Evolutionary conservation across 2,113 vertebrate species (phyloP).

Genomic region (Heloderma charlesbogerti): DNA sequence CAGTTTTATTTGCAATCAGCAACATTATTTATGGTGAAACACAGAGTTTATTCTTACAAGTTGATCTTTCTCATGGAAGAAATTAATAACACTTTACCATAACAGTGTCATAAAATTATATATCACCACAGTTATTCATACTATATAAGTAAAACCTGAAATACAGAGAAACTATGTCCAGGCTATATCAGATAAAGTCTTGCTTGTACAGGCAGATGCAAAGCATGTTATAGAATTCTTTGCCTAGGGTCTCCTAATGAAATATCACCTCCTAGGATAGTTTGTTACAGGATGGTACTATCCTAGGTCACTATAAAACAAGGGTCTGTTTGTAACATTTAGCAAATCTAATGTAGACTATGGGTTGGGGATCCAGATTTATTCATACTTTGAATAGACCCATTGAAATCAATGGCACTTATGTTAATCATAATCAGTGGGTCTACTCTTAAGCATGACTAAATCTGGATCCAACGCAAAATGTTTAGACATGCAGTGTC

Average conservation of each 20-base stretch:
- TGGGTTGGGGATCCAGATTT: not conserved
- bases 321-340: slow-evolving; percentile 14
- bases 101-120: not conserved
- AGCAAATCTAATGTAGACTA: not conserved
- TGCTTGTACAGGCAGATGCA: slow-evolving; percentile 28
- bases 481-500: not conserved
- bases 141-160: not conserved
- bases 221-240: not conserved
- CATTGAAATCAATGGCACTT: too few relatives aligned
- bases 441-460: too few relatives aligned
- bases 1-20: not conserved
- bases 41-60: not conserved
- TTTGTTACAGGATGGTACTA: slow-evolving; percentile 46
- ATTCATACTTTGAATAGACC: too few relatives aligned
- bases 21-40: not conserved
- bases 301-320: not conserved
- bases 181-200: not conserved
- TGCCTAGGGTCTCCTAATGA: slow-evolving; percentile 18
- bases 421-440: too few relatives aligned
- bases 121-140: not conserved
- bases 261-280: slow-evolving; percentile 20
- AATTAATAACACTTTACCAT: not conserved
- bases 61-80: not conserved
- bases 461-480: not conserved
- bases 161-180: not conserved